Evolutionary conservation across 2,797 vertebrate species (phyloP), one percentile per base, ranked within the genome.

Genomic region (Sebastolobus altivelis): DNA sequence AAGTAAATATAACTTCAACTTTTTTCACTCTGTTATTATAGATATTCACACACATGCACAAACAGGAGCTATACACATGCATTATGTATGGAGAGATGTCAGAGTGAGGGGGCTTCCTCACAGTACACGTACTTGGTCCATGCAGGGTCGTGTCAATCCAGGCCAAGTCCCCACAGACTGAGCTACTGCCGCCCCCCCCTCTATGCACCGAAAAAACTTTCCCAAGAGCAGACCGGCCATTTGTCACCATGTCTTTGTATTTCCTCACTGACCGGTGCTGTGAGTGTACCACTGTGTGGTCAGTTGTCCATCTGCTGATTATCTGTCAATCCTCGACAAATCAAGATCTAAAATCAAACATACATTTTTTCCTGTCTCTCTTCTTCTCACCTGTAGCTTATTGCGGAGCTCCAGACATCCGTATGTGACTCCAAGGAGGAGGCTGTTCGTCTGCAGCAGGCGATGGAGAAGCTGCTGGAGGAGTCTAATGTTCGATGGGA

Each of bases 341-440:
- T 61, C 20, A 72, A 56, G 4, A 60, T 25, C 52, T 52, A 10
- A 33, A 37, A 58, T 67, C 16, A 60, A 25, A 6, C 12, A 18
- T 43, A 4, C 0, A 1, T 46, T 25, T 71, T 22, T 70, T 35
- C 13, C 31, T 31, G 5, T 84, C 58, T 67, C 14, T 63, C 46
- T 1, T 75, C 59, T 74, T 81, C 20, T 83, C 63, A 49, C 61
- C 33, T 13, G 0, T 55, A 99, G 98, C 89, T 96, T 72, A 95
- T 97, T 81, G 94, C 96, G 2, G 97, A 97, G 46, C 96, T 99
- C 71, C 96, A 97, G 95, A 89, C 93, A 18, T 95, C 94, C 46
- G 70, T 95, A 68, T 95, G 96, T 88, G 94, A 94, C 29, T 92
- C 96, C 65, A 96, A 94, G 49, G 97, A 98, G 90, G 96, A 98